Base-by-base conservation (phyloP, 2,888 invertebrate species). In the Melinopterus prodromus region DNA sequence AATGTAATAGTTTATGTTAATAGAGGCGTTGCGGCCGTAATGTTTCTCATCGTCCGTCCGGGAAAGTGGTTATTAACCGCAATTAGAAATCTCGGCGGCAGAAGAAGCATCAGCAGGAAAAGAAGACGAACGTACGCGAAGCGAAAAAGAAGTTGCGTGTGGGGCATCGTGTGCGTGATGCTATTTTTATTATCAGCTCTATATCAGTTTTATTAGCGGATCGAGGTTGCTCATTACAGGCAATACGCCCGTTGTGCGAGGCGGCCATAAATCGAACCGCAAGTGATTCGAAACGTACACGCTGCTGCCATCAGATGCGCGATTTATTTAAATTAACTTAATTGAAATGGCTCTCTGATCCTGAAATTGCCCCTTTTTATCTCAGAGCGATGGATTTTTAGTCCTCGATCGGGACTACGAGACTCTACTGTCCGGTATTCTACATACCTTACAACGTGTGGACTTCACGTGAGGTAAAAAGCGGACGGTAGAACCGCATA, bases 11-110 rank as follows among this genome's bases (percentile, higher is more conserved):
- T 53, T 53, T 53, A 53, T 53, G 26, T 71, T 71, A 35, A 71
- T 16, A 71, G 71, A 71, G 71, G 71, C 35, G 71, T 71, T 71
- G 71, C 71, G 71, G 26, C 71, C 71, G 35, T 71, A 71, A 71
- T 26, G 35, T 53, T 53, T 16, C 71, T 26, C 71, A 35, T 71
- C 35, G 71, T 12, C n/a, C 71, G 15, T 12, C 15, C 71, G 35
- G 71, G 26, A 71, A 71, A 71, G 71, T 71, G 35, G 71, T 71
- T 71, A 71, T 71, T 71, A 71, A 71, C 71, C 71, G 71, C 71
- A 71, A 71, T 71, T 71, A 71, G 71, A 71, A 71, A 71, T 53
- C 35, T 71, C 71, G 71, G 71, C 12, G 71, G 71, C 12, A 53
- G 53, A 53, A 53, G 53, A 53, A 53, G 53, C 53, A 53, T 9